A percentile compares a stretch with the other conserved stretches of the same genome.
These are phyloP conservation scores for Pogonomyrmex barbatus DNA, from an alignment of 1,140 invertebrate species.

Conservation along the genomic window DNA sequence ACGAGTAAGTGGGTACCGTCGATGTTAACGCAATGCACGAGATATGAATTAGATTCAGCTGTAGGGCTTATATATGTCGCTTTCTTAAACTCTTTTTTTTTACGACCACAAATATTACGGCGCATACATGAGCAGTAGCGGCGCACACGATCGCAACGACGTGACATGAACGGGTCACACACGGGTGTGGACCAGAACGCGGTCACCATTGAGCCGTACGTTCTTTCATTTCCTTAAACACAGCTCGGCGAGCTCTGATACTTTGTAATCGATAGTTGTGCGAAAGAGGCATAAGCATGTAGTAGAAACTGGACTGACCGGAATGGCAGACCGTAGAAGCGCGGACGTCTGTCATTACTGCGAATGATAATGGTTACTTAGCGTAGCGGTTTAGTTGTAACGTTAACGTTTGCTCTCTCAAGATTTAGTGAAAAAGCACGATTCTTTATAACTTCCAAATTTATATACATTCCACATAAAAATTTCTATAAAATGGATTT, in stretches of 20 bases:
- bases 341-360: constrained; percentile 60
- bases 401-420: constrained; percentile 48
- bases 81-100: constrained; percentile 58
- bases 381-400: constrained; percentile 52
- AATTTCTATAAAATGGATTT: not conserved
- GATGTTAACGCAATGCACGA: constrained; percentile 33
- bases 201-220: constrained; percentile 59
- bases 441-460: not conserved
- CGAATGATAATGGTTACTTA: constrained; percentile 54
- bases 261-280: constrained; percentile 64
- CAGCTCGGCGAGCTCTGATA: constrained; percentile 44
- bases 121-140: constrained; percentile 34
- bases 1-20: constrained; percentile 20
- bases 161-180: constrained; percentile 8
- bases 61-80: constrained; percentile 46
- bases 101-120: constrained; percentile 39
- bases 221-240: constrained; percentile 64
- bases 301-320: constrained; percentile 62
- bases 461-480: not conserved
- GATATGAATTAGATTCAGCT: constrained; percentile 45
- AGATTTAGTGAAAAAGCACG: constrained; percentile 50
- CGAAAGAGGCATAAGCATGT: constrained; percentile 58
- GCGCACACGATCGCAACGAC: not conserved
- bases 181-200: constrained; percentile 60
- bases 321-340: constrained; percentile 56